Percentiles rank a stretch among this genome's conserved stretches.
Evolutionary conservation across 1,140 invertebrate species (phyloP).

Genomic region (Elymnias hypermnestra): DNA sequence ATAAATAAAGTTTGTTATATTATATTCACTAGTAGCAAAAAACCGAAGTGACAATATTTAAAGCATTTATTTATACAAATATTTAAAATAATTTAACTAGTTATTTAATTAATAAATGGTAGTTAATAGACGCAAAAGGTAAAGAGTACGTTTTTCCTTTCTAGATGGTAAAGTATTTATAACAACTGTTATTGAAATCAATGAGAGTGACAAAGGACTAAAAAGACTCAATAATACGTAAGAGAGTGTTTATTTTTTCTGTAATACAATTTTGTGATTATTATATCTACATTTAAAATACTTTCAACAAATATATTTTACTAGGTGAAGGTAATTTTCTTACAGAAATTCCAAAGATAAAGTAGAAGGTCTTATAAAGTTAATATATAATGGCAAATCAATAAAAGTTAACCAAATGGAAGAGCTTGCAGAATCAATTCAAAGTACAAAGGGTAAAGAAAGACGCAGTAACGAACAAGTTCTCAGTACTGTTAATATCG

Average conservation of each 20-base stretch:
- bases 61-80: no score
- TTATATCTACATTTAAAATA: no score
- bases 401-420: conserved; percentile 32
- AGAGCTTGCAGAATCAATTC: no score
- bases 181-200: conserved; percentile 46
- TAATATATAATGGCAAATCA: conserved; percentile 48
- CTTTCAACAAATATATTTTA: no score
- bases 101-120: no score
- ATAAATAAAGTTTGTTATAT: neutral
- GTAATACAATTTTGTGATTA: neutral
- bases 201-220: conserved; percentile 15
- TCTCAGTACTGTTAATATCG: neutral
- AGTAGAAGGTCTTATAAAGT: conserved; percentile 38
- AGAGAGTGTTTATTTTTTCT: conserved; percentile 5
- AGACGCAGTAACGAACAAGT: conserved; percentile 1
- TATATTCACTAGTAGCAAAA: no score
- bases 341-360: conserved; percentile 32
- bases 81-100: no score
- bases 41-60: no score
- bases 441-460: neutral
- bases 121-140: no score
- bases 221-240: conserved; percentile 25
- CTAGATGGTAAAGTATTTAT: conserved; percentile 38
- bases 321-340: no score
- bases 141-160: no score